These are phyloP conservation scores for Drosophila monieri DNA, from an alignment of 2,888 invertebrate genomes.

Conservation along the genomic window DNA sequence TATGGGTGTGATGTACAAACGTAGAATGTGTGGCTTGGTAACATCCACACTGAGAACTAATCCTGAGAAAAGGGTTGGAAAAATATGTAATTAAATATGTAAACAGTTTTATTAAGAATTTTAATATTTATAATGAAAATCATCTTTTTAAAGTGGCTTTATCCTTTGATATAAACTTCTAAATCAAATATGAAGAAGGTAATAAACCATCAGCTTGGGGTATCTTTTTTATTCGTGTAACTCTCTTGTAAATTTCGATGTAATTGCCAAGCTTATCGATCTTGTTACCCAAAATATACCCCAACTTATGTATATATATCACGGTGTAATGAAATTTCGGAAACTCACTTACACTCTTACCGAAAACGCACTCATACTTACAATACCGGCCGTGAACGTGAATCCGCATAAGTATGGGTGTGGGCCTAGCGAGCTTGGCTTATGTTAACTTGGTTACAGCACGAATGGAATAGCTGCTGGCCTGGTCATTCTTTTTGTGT, in stretches of 20 bases:
- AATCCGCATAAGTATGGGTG: conserved; percentile 31
- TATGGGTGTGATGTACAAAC: conserved; percentile 9
- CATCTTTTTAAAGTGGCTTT: too few relatives aligned
- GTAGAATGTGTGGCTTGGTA: conserved; percentile 42
- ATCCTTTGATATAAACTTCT: too few relatives aligned
- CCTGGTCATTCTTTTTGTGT: conserved; percentile 13
- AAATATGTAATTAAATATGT: not conserved
- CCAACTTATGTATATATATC: not conserved
- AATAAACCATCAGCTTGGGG: too few relatives aligned
- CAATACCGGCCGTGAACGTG: conserved; percentile 18
- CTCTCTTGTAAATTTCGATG: not conserved
- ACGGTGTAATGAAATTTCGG: conserved; percentile 16
- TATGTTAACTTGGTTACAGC: conserved; percentile 63
- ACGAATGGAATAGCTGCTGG: conserved; percentile 41
- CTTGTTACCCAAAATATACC: not conserved
- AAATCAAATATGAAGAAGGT: too few relatives aligned
- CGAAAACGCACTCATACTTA: conserved; percentile 55
- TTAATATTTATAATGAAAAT: too few relatives aligned
- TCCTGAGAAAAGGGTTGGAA: not conserved
- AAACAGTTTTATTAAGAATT: too few relatives aligned
- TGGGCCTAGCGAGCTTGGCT: conserved; percentile 53
- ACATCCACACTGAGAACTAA: conserved; percentile 57
- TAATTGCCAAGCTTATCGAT: not conserved
- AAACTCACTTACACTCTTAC: not conserved
- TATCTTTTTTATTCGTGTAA: not conserved